Evolutionary conservation across 2,888 invertebrate genomes (phyloP).

Genomic region (Cephus pulcher): DNA sequence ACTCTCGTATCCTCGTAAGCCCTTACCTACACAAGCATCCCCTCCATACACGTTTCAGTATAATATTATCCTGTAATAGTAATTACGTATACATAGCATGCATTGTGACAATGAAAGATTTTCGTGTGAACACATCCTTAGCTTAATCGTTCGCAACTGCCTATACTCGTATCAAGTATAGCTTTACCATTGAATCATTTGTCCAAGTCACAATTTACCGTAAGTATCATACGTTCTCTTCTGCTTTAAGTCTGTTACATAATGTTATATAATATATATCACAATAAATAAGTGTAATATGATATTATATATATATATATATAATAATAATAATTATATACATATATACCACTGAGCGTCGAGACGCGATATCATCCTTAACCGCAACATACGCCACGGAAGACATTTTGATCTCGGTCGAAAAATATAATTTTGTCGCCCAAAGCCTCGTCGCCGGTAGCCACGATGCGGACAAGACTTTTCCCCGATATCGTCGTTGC

Average conservation of each 20-base stretch:
- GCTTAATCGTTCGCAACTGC: neutral
- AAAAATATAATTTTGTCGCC: slow-evolving; percentile 17
- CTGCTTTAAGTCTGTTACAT: neutral
- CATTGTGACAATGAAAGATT: neutral
- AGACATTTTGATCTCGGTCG: slow-evolving; percentile 22
- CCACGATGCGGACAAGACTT: slow-evolving; percentile 15
- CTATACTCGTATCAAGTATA: neutral
- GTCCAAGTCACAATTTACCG: neutral
- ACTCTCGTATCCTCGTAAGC: slow-evolving; percentile 1
- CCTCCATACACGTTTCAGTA: neutral
- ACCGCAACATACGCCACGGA: slow-evolving; percentile 40
- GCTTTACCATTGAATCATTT: neutral
- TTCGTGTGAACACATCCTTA: neutral
- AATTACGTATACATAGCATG: neutral
- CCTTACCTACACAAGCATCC: neutral
- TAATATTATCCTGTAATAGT: neutral
- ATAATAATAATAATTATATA: neutral
- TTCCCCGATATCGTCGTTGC: neutral
- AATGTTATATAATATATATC: neutral
- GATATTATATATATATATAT: slow-evolving; percentile 9
- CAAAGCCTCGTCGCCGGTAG: neutral
- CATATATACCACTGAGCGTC: slow-evolving; percentile 4
- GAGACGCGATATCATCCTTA: slow-evolving; percentile 33
- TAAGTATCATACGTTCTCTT: neutral
- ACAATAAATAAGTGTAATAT: neutral